Evolutionary conservation across 2,797 vertebrate genomes (phyloP).

Genomic region (Danio choprae): DNA sequence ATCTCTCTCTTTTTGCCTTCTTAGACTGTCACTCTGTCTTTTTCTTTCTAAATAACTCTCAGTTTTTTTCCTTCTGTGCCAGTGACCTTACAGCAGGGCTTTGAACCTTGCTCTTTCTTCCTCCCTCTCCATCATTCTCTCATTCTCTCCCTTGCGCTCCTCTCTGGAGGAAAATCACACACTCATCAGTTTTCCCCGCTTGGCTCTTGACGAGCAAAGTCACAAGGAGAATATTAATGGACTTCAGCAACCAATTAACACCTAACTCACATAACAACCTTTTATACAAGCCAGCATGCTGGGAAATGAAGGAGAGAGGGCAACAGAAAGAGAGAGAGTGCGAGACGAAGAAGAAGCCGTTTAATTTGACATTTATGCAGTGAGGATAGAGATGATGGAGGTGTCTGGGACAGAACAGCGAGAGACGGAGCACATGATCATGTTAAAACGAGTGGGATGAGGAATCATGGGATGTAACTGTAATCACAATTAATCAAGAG

Average conservation of each 20-base stretch:
- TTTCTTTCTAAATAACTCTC: conserved; percentile 57
- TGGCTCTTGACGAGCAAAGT: conserved; percentile 77
- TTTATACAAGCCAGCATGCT: conserved; percentile 66
- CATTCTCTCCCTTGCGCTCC: conserved; percentile 46
- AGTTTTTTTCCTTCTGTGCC: conserved; percentile 50
- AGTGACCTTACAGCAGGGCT: conserved; percentile 55
- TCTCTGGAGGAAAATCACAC: conserved; percentile 79
- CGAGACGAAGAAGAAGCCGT: conserved; percentile 1
- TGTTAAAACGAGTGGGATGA: conserved; percentile 22
- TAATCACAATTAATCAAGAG: conserved; percentile 46
- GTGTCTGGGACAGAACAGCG: conserved; percentile 57
- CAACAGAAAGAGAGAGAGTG: background rate
- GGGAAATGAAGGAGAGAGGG: conserved; percentile 25
- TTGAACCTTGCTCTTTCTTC: conserved; percentile 53
- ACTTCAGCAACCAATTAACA: conserved; percentile 83
- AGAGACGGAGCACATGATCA: conserved; percentile 43
- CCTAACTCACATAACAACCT: conserved; percentile 82
- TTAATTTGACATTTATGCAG: conserved; percentile 42
- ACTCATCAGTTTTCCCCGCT: conserved; percentile 83
- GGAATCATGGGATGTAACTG: conserved; percentile 27
- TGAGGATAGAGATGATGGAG: conserved; percentile 59
- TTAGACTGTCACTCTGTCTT: conserved; percentile 37
- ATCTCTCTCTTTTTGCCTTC: background rate
- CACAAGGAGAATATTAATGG: conserved; percentile 85
- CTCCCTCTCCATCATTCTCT: conserved; percentile 58